A percentile compares a stretch with the other conserved stretches of the same genome.
Conservation (phyloP, 1,140 invertebrate genomes). For the Semibalanus balanoides region DNA sequence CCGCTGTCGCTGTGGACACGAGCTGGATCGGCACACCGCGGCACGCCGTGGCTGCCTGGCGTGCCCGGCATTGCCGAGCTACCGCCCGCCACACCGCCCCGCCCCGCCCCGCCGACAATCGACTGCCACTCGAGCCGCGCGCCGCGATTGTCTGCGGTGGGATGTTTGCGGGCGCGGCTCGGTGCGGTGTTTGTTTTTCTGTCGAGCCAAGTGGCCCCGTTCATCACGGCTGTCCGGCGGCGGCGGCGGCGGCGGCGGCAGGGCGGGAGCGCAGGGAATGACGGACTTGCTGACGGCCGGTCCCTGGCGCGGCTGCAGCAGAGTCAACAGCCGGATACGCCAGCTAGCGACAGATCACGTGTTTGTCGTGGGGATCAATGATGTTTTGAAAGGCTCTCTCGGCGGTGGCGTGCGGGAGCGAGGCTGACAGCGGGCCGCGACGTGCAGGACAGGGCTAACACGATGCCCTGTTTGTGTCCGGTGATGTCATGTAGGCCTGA, state of each 20-base stretch:
- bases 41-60: too few relatives aligned
- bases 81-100: too few relatives aligned
- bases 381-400: background rate
- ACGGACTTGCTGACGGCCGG: too few relatives aligned
- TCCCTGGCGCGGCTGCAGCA: too few relatives aligned
- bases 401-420: background rate
- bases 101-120: too few relatives aligned
- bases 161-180: background rate
- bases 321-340: background rate
- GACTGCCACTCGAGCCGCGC: background rate
- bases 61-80: too few relatives aligned
- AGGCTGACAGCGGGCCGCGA: too few relatives aligned
- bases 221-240: background rate
- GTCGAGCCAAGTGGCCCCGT: background rate
- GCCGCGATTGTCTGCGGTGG: background rate
- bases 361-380: background rate
- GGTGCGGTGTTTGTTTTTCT: background rate
- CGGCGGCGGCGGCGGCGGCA: too few relatives aligned
- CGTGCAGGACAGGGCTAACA: too few relatives aligned
- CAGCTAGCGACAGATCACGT: background rate
- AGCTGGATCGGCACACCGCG: too few relatives aligned
- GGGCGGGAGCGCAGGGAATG: too few relatives aligned
- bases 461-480: background rate
- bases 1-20: too few relatives aligned
- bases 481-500: background rate